Percentiles rank a stretch among this genome's conserved stretches.
These are phyloP conservation scores for Biston betularia DNA, from an alignment of 2,888 invertebrate species.

Conservation along the genomic window DNA sequence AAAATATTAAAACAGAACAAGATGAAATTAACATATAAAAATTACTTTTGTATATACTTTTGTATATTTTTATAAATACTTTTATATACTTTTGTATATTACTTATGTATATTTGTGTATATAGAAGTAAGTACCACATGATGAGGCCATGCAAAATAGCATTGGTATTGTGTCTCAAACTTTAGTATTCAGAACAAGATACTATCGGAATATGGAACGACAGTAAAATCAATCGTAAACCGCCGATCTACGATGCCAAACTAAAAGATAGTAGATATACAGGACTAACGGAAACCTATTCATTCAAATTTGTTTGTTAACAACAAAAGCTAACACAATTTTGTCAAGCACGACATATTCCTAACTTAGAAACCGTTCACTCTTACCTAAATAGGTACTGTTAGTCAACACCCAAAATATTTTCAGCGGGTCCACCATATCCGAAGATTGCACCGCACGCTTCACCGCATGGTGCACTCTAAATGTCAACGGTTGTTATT, in stretches of 20 bases:
- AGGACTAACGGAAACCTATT: slow-evolving; percentile 51
- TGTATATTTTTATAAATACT: too few relatives aligned
- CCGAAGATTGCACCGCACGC: slow-evolving; percentile 71
- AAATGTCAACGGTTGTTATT: slow-evolving; percentile 62
- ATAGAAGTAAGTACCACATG: not conserved
- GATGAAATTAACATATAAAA: not conserved
- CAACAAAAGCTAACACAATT: slow-evolving; percentile 33
- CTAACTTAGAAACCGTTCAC: not conserved
- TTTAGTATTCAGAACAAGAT: slow-evolving; percentile 54
- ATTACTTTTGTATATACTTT: not conserved
- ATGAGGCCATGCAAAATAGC: slow-evolving; percentile 1
- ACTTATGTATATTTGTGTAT: not conserved
- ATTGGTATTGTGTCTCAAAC: slow-evolving; percentile 30
- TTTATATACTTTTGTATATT: not conserved
- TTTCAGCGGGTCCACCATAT: slow-evolving; percentile 94
- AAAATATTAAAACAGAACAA: not conserved
- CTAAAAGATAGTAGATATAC: slow-evolving; percentile 61
- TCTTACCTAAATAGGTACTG: slow-evolving; percentile 92
- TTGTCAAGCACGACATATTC: slow-evolving; percentile 12
- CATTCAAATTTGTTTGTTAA: slow-evolving; percentile 47
- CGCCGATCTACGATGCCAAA: slow-evolving; percentile 54
- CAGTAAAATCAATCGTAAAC: slow-evolving; percentile 69
- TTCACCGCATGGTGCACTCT: slow-evolving; percentile 81
- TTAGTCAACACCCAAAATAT: slow-evolving; percentile 94
- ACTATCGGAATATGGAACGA: slow-evolving; percentile 57